phyloP scores from a whole-genome alignment of 2,113 vertebrate genomes.

The Nematolebias whitei region DNA sequence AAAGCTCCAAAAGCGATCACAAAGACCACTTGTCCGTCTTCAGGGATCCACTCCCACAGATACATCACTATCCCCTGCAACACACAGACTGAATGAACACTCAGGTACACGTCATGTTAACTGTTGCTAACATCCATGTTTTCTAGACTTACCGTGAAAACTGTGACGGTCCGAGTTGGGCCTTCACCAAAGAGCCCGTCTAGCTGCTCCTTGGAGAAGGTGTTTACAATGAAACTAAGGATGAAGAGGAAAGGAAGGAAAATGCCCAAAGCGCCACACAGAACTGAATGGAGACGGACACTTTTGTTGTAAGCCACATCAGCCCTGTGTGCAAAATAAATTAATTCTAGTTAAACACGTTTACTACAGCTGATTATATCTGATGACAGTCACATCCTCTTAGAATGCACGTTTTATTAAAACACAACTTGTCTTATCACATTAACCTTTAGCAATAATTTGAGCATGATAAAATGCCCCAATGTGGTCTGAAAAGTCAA shows the following conservation, averaged over 20 bases:
- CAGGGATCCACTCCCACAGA: constrained; percentile 82
- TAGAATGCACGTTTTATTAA: neutral
- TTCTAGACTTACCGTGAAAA: constrained; percentile 58
- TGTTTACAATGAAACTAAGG: constrained; percentile 77
- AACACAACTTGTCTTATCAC: constrained; percentile 5
- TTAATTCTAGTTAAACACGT: constrained; percentile 2
- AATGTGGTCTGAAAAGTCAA: neutral
- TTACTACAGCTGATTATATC: neutral
- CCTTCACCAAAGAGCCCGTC: constrained; percentile 73
- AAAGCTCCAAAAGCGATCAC: constrained; percentile 71
- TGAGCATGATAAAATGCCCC: neutral
- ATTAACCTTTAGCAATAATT: neutral
- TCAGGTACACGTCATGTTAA: neutral
- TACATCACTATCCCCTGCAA: constrained; percentile 71
- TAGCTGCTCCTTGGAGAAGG: constrained; percentile 69
- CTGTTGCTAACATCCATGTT: neutral
- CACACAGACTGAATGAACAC: constrained; percentile 19
- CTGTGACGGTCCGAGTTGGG: constrained; percentile 37
- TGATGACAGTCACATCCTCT: no score
- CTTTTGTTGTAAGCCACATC: constrained; percentile 72
- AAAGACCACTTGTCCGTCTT: constrained; percentile 79
- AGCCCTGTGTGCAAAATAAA: constrained; percentile 57
- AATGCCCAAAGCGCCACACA: constrained; percentile 72
- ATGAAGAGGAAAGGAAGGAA: constrained; percentile 76
- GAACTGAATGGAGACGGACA: constrained; percentile 71